Evolutionary conservation across 2,888 invertebrate species (phyloP).

Genomic region (Acronicta psi): DNA sequence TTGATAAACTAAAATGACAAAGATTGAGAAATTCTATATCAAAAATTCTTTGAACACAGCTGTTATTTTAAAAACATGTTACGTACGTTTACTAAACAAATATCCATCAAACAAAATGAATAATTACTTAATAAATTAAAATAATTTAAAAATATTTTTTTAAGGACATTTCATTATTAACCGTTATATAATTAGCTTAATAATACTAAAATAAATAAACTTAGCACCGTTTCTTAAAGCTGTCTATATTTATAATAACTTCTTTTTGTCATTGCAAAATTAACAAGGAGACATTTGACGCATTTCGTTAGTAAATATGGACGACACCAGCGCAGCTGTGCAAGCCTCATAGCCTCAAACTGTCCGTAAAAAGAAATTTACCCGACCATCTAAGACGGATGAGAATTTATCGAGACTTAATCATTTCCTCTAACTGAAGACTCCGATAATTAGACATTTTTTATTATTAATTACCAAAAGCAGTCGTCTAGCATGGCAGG

Average conservation of each 20-base stretch:
- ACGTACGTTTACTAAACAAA: too few relatives aligned
- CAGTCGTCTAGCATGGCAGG: conserved; percentile 65
- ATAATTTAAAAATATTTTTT: not conserved
- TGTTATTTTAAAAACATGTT: not conserved
- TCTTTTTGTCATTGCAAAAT: not conserved
- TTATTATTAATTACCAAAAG: conserved; percentile 84
- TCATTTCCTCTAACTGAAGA: conserved; percentile 71
- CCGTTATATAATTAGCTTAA: not conserved
- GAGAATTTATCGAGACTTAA: conserved; percentile 47
- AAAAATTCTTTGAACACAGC: not conserved
- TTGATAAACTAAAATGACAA: too few relatives aligned
- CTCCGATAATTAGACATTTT: conserved; percentile 73
- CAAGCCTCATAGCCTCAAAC: conserved; percentile 13
- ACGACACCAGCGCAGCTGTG: conserved; percentile 22
- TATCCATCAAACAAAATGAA: not conserved
- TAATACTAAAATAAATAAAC: not conserved
- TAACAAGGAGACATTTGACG: conserved; percentile 10
- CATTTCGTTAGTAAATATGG: conserved; percentile 14
- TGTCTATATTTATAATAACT: not conserved
- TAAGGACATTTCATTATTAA: not conserved
- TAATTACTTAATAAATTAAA: not conserved
- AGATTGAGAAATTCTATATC: not conserved
- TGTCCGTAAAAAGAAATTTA: conserved; percentile 16
- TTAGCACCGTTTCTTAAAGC: conserved; percentile 4
- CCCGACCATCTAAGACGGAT: conserved; percentile 5